A percentile compares a stretch with the other conserved stretches of the same genome.
These are phyloP conservation scores for Limnephilus lunatus DNA, from an alignment of 2,888 invertebrate species.

Conservation along the genomic window DNA sequence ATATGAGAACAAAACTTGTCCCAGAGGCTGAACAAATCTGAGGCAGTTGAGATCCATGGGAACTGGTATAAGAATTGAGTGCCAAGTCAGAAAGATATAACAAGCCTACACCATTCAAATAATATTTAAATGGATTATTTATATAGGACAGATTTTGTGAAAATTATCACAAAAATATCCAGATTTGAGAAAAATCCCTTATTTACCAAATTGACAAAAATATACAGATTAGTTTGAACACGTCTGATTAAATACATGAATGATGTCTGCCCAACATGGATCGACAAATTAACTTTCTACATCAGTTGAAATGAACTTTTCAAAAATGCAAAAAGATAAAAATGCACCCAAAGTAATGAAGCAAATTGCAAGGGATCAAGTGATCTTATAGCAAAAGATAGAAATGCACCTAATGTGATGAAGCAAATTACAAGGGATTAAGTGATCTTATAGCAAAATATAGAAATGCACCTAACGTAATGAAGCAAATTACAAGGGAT, in stretches of 20 bases:
- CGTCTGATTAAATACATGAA: not conserved
- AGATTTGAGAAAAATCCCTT: not conserved
- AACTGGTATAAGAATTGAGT: not conserved
- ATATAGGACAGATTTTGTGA: not conserved
- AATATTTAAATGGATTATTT: not conserved
- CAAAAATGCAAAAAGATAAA: not conserved
- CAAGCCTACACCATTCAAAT: not conserved
- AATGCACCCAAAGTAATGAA: no score
- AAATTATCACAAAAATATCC: not conserved
- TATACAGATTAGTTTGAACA: not conserved
- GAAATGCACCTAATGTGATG: no score
- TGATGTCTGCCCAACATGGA: not conserved
- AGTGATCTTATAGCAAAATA: no score
- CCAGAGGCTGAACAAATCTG: not conserved
- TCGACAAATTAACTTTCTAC: not conserved
- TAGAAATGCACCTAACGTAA: no score
- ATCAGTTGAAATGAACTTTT: not conserved
- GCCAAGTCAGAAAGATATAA: not conserved
- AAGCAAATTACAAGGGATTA: no score
- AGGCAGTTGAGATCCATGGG: not conserved
- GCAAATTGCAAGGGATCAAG: no score
- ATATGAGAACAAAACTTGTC: conserved; percentile 8
- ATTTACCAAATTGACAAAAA: not conserved
- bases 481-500: no score
- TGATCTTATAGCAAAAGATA: no score